Evolutionary conservation across 1,140 invertebrate species (phyloP), one percentile per base, ranked within the genome.

Genomic region (Agrypnia vestita): DNA sequence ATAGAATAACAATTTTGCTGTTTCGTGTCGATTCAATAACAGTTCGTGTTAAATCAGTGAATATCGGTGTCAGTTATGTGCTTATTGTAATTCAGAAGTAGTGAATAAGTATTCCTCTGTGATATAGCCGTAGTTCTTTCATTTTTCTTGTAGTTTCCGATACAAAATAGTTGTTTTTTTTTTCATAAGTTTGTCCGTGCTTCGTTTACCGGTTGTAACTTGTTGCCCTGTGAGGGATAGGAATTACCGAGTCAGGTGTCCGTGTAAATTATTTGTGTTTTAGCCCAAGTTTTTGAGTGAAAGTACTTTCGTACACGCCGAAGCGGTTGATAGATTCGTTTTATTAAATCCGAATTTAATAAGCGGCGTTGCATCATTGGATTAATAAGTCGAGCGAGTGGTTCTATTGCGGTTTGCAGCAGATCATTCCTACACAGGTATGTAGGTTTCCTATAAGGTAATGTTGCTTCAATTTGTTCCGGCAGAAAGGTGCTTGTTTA

Each of bases 1-100:
- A 64, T n/a, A 72, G 15, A 78, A 64, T 53, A 73, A 73, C 69
- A 71, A 0, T 71, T 51, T 49, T 71, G 67, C 46, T 15, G 67
- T 71, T 17, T 74, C 53, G 46, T 69, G 64, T 69, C 46, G 64
- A 69, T 69, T 69, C 35, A 69, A 47, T 69, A 62, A 62, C 72
- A 25, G 25, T 49, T 75, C 21, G 72, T 25, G 55, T 59, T 49
- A 15, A 75, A 75, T 64, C 61, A 77, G 59, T 64, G 47, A 77
- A 74, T 74, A 74, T 51, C 61, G 47, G 59, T 64, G 61, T 77
- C 61, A 77, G 73, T 77, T 51, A n/a, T 51, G 75, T 77, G 75
- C n/a, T 67, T 53, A 77, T 43, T 17, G 19, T 53, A 51, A 77
- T 35, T 49, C 46, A 43, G 46, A 64, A 64, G 61, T 19, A n/a